Conservation (phyloP, 2,888 invertebrate genomes). For the Sphecodes monilicornis region DNA sequence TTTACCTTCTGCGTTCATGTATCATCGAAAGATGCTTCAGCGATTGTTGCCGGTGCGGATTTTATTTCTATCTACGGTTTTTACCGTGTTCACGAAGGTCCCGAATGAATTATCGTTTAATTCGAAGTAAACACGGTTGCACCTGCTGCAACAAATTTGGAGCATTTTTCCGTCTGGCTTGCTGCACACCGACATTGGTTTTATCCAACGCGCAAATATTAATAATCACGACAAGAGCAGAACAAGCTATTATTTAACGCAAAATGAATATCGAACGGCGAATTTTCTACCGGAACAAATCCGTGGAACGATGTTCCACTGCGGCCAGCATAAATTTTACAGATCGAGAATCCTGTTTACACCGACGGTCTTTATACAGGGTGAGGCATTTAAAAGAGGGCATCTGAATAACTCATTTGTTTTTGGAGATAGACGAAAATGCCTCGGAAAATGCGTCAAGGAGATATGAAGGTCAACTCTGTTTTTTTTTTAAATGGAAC, state of each 20-base stretch:
- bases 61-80: not conserved
- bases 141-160: not conserved
- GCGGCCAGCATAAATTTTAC: not conserved
- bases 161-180: not conserved
- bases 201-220: slow-evolving; percentile 6
- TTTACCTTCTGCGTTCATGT: not conserved
- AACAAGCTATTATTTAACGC: slow-evolving; percentile 14
- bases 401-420: no score
- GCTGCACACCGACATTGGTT: not conserved
- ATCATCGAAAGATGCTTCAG: not conserved
- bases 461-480: no score
- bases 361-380: not conserved
- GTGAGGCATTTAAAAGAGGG: no score
- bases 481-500: no score
- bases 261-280: slow-evolving; percentile 13
- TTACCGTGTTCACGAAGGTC: not conserved
- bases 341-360: not conserved
- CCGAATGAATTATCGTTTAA: slow-evolving; percentile 7
- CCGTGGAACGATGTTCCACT: slow-evolving; percentile 3
- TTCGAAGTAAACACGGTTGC: not conserved
- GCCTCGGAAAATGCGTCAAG: no score
- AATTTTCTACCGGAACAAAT: slow-evolving; percentile 14
- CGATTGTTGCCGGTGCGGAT: not conserved
- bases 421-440: no score
- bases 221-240: not conserved